Conservation (phyloP, 2,888 invertebrate species). For the Ophioninae sp. region DNA sequence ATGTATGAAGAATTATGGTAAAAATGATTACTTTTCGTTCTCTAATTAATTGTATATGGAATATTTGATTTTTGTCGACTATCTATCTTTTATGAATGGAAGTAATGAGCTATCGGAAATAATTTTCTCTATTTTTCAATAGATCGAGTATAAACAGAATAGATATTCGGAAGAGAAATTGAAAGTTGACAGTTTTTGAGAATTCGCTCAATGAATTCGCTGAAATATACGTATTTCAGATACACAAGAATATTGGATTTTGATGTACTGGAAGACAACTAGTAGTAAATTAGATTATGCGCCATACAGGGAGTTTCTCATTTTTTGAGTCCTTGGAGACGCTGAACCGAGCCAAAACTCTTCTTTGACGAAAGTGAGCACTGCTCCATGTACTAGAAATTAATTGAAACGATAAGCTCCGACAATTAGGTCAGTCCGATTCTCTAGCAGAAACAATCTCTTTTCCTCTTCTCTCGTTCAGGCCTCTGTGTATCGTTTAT, state of each 20-base stretch:
- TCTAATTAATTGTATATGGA: neutral
- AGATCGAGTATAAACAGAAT: neutral
- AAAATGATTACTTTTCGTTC: neutral
- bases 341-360: neutral
- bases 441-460: neutral
- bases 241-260: neutral
- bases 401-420: neutral
- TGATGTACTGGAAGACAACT: neutral
- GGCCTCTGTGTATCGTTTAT: neutral
- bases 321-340: neutral
- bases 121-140: neutral
- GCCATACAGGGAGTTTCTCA: neutral
- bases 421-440: neutral
- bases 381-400: neutral
- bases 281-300: neutral
- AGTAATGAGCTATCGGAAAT: neutral
- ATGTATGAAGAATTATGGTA: neutral
- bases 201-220: neutral
- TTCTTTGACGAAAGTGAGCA: neutral
- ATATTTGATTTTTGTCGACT: neutral
- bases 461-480: neutral
- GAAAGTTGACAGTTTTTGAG: neutral
- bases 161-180: neutral
- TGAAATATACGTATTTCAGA: neutral
- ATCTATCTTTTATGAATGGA: neutral